Percentiles rank a stretch among this genome's conserved stretches.
Evolutionary conservation across 1,140 invertebrate genomes (phyloP).

Genomic region (Aricia agestis): DNA sequence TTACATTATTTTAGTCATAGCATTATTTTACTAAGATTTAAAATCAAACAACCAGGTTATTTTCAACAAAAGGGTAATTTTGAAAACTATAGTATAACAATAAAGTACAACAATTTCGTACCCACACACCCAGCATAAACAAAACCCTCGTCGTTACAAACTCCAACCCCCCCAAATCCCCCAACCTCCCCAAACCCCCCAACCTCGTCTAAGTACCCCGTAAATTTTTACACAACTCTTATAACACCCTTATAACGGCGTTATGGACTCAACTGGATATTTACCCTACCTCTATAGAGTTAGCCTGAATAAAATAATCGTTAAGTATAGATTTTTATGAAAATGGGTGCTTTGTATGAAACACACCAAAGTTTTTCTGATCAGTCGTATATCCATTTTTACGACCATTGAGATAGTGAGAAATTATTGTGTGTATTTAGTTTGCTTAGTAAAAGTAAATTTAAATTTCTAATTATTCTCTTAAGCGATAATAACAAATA

Average conservation of each 20-base stretch:
- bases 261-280: background rate
- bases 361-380: background rate
- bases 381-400: background rate
- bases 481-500: too few species aligned
- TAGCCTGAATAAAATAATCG: conserved; percentile 3
- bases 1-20: too few species aligned
- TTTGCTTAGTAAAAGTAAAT: too few species aligned
- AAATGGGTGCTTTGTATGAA: background rate
- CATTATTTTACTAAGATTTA: too few species aligned
- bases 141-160: background rate
- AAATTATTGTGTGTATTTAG: background rate
- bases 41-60: too few species aligned
- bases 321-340: conserved; percentile 1
- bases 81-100: background rate
- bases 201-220: background rate
- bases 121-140: background rate
- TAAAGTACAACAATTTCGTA: background rate
- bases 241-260: background rate
- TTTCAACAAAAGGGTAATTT: too few species aligned
- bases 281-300: background rate
- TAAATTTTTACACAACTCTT: conserved; percentile 1
- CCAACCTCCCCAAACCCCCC: background rate
- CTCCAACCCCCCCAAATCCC: too few species aligned
- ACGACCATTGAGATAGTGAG: background rate
- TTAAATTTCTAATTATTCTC: too few species aligned